Evolutionary conservation across 2,113 vertebrate genomes (phyloP), one percentile per base, ranked within the genome.

Genomic region (Cheirogaleus medius): DNA sequence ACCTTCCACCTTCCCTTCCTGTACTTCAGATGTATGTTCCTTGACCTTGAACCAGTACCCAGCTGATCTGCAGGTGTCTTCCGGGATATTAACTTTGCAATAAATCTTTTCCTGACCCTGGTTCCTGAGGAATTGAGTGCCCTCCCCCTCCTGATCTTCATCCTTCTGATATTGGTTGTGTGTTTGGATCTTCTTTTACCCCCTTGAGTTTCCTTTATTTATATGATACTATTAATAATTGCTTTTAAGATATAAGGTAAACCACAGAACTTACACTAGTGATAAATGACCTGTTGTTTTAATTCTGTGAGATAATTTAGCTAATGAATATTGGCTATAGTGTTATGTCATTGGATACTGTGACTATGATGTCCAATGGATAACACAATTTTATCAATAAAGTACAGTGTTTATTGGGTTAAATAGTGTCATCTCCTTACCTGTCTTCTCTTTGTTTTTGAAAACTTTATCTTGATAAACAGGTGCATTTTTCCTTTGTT

Each of bases 1-100:
- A 1, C 98, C 98, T 3, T 99, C 99, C 56, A 99, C 98, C n/a
- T 99, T 98, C 11, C 99, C 98, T 4, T 99, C 98, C 78, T 98
- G 98, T 0, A 99, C 34, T 99, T 99, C 87, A 99, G 98, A 60
- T 99, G 99, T 15, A n/a, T 99, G 99, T 96, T 99, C 98, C 99
- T 99, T 99, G 64, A 63, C 81, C 84, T 80, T 83, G 18, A 32
- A n/a, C 66, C 58, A 27, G 58, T 60, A 27, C 58, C 9, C 58
- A 60, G 23, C 9, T 27, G 58, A 60, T 27, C 58, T 60, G 23
- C 21, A 60, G 23, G 21, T 9, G 8, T 60, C 58, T 60, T 60
- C 21, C 58, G 3, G 6, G 21, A 3, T 85, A 6, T 60, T 60
- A 37, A n/a, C 49, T 92, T 85, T 42, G 25, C 84, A 64, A 29